These are phyloP conservation scores for Cyanoliseus patagonus DNA, from an alignment of 2,113 vertebrate genomes.

Conservation along the genomic window DNA sequence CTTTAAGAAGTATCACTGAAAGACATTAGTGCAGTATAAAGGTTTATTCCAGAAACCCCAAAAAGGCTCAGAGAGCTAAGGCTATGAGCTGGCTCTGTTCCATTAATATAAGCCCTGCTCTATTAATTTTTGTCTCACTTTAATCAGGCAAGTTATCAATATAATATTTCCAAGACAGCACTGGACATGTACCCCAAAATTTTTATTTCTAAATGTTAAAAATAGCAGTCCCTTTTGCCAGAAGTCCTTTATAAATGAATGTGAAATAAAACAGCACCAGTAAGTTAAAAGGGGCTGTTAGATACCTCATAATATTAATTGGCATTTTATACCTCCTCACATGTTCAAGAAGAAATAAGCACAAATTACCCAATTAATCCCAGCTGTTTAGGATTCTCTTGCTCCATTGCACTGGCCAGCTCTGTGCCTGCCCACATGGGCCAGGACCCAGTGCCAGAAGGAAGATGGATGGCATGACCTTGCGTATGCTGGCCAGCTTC, in stretches of 20 bases:
- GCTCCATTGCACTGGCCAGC: background rate
- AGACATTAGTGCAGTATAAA: background rate
- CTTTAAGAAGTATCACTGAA: background rate
- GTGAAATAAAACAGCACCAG: background rate
- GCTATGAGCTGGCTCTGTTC: background rate
- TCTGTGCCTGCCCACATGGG: accelerated
- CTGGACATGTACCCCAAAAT: background rate
- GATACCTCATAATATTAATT: background rate
- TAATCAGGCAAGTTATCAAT: background rate
- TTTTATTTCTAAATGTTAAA: background rate
- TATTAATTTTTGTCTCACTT: conserved; percentile 1
- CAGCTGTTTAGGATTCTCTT: background rate
- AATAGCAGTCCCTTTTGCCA: background rate
- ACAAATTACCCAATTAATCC: background rate
- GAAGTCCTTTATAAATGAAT: background rate
- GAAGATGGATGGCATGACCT: background rate
- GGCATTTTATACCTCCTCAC: background rate
- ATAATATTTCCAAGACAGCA: background rate
- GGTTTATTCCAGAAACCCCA: background rate
- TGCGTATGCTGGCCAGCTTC: accelerated
- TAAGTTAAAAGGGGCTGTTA: background rate
- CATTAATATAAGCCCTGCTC: background rate
- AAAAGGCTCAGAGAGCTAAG: background rate
- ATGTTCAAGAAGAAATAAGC: background rate
- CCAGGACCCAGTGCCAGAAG: background rate